Base-by-base conservation (phyloP, 1,140 invertebrate species). In the Eulimnadia texana region DNA sequence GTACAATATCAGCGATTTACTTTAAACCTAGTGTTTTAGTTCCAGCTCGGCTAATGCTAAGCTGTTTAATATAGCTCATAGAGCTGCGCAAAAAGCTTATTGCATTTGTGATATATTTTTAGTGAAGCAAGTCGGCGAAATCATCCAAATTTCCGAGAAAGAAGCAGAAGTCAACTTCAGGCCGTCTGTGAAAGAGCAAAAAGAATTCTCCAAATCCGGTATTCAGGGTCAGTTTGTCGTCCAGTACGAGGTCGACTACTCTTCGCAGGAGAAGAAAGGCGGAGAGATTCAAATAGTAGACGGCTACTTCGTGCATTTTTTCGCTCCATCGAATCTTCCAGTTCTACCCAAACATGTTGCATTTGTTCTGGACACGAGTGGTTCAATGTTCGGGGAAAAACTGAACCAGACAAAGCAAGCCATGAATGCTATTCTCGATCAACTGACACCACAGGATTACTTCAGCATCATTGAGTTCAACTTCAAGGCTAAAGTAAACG, bases 301-400 rank as follows among this genome's bases (percentile, higher is more conserved):
- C 65, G 85, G 84, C 0, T 85, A 86, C 70, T 88, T 87, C 71
- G 83, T 87, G 1, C 84, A 87, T 67, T 86, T 84, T 73, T 84
- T 85, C 66, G 78, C 83, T 1, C 84, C 84, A 1, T 64, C 68
- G n/a, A 71, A 71, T 29, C 70, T 84, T 55, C 72, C 77, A 28
- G 75, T 81, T 2, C 70, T 85, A 50, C 77, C 74, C 22, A 85
- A 85, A 69, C 80, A 85, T 65, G 82, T 84, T 0, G 75, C 85
- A 2, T 86, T 87, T 67, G 79, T 86, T 1, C 72, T 86, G 60
- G 85, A 86, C 69, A 78, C 80, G 0, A 84, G 82, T 47, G 80
- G 80, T 16, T 85, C 83, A 42, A 87, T 86, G 84, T 70, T 69
- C 24, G 83, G 80, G 13, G 72, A 70, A 47, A 84, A 83, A 71